Percentiles rank a stretch among this genome's conserved stretches.
phyloP scores from a whole-genome alignment of 2,113 vertebrate genomes.

The Alethe diademata region DNA sequence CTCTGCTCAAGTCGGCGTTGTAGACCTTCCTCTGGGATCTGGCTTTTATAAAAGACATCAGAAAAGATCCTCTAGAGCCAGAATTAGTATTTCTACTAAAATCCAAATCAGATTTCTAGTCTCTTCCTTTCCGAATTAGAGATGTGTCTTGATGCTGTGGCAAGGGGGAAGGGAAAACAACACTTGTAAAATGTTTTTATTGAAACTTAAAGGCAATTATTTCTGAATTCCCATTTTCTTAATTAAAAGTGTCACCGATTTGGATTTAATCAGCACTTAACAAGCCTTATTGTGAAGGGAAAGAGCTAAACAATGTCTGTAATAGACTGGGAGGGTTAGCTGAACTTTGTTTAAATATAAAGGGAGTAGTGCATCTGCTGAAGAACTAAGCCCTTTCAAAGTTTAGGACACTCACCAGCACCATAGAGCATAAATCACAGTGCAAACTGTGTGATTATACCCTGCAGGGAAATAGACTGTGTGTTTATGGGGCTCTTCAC shows the following conservation, averaged over 20 bases:
- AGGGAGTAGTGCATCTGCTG: slow-evolving; percentile 65
- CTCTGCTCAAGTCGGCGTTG: not conserved
- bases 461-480: slow-evolving; percentile 87
- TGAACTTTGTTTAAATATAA: slow-evolving; percentile 71
- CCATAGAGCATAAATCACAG: slow-evolving; percentile 80
- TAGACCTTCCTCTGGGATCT: not conserved
- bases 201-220: slow-evolving; percentile 12
- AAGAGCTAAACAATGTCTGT: slow-evolving; percentile 58
- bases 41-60: not conserved
- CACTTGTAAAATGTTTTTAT: not conserved
- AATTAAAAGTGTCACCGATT: slow-evolving; percentile 67
- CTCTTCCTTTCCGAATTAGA: not conserved
- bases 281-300: slow-evolving; percentile 32
- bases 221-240: slow-evolving; percentile 52
- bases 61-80: not conserved
- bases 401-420: slow-evolving; percentile 78
- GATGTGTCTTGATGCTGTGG: not conserved
- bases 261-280: slow-evolving; percentile 58
- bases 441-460: slow-evolving; percentile 86
- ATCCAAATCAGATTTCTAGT: not conserved
- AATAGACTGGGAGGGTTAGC: slow-evolving; percentile 41
- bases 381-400: slow-evolving; percentile 71
- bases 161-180: not conserved
- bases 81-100: not conserved
- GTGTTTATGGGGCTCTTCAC: slow-evolving; percentile 85